Base-by-base conservation (phyloP, 2,888 invertebrate genomes). In the Euplexia lucipara region DNA sequence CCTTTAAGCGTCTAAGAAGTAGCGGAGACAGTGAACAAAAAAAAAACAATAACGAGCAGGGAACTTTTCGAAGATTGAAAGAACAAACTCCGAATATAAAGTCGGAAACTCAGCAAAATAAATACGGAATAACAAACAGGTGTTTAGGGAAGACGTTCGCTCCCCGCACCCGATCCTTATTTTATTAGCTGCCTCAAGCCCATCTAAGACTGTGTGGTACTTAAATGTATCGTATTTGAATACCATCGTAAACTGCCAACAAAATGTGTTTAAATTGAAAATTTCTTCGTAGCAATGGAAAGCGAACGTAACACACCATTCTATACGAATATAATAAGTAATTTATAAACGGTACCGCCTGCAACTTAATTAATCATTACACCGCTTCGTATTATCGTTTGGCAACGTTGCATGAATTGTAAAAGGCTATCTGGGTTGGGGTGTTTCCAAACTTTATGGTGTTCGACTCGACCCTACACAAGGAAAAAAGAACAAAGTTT, bases 181-280 rank as follows among this genome's bases (percentile, higher is more conserved):
- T 88, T 88, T 88, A 88, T 87, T 84, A 83, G 81, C 86, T 84
- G 80, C 79, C 70, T 84, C 81, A 78, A 86, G 81, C 82, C 82
- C 81, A 77, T 86, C 84, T 84, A 84, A 83, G 81, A 75, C 72
- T 62, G 59, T 75, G 66, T 61, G 82, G 78, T 77, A 72, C 81
- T 81, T 79, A 80, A 79, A 67, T 82, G 77, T 86, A 85, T 84
- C 79, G 79, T 70, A 73, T 78, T 78, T 74, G 81, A 78, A 83
- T 83, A 74, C 70, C 70, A 60, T 82, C 83, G 79, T 85, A 81
- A 86, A 84, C 78, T 68, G 68, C 72, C 62, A 59, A 74, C 73
- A 70, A 77, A 83, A 83, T 83, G 81, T 82, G 78, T 77, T 66
- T 68, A 81, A 84, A 83, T 83, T 82, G 79, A 84, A 83, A 81